A percentile compares a stretch with the other conserved stretches of the same genome.
These are phyloP conservation scores for Tipula lateralis DNA, from an alignment of 2,888 invertebrate genomes.

Conservation along the genomic window DNA sequence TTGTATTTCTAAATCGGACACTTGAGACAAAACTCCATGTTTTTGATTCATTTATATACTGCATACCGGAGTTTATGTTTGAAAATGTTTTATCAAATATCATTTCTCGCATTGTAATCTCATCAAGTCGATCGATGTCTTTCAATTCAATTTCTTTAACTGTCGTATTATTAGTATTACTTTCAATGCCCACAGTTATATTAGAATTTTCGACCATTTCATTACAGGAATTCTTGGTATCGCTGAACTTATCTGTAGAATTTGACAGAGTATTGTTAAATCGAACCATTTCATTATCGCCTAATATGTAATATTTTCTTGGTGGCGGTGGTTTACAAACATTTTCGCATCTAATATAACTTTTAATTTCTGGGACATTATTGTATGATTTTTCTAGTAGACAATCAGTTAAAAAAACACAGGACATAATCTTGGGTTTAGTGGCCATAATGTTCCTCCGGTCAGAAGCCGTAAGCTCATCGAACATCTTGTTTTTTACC, in stretches of 20 bases:
- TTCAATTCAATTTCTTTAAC: neutral
- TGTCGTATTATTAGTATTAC: neutral
- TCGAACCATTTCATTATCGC: neutral
- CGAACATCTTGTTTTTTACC: no score
- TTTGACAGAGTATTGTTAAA: neutral
- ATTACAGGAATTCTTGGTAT: neutral
- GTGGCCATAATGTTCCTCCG: neutral
- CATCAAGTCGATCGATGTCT: neutral
- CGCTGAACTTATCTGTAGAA: neutral
- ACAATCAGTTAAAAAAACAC: neutral
- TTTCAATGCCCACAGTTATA: neutral
- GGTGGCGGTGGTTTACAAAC: no score
- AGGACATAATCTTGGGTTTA: neutral
- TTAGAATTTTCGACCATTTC: neutral
- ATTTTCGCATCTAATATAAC: neutral
- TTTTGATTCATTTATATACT: neutral
- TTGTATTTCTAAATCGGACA: neutral
- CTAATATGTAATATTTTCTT: neutral
- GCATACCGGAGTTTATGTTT: neutral
- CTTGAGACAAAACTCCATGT: neutral
- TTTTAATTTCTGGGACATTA: neutral
- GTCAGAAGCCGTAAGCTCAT: no score
- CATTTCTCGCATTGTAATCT: neutral
- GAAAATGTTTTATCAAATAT: neutral
- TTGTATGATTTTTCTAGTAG: neutral